Evolutionary conservation across 1,140 invertebrate genomes (phyloP), one percentile per base, ranked within the genome.

Genomic region (Hyposmocoma kahamanoa): DNA sequence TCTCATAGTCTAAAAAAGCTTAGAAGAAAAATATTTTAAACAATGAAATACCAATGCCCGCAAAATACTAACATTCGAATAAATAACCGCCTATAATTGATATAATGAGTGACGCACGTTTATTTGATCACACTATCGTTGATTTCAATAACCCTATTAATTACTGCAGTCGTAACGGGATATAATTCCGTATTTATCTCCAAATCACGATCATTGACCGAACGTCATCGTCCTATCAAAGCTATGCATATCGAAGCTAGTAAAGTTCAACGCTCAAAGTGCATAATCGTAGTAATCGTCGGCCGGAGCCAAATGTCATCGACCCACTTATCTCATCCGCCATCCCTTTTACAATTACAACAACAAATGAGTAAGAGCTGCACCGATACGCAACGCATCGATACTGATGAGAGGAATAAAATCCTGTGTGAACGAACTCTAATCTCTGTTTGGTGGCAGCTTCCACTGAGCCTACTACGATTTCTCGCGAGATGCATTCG

Each of bases 391-490:
- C 63, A 63, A 56, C 53, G 69, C 74, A 83, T 84, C 71, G 70
- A 77, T 84, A 82, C 61, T 63, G 62, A 63, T 74, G 73, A 77
- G 72, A 77, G 74, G 76, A 79, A 84, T 84, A 84, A 80, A 84
- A 84, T 84, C 78, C 78, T 84, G 81, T 84, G 81, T 84, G 81
- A 84, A 84, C 68, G 78, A 84, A 84, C 81, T 84, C 77, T 84
- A 84, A 83, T 83, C 78, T 80, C 19, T 41, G 50, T 58, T 56
- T 56, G 64, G 70, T 76, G 69, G 71, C 67, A 71, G 70, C 72
- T 67, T 73, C 69, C 69, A 75, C 57, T 49, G 50, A 44, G 13
- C n/a, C 19, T 8, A 17, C 18, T 17, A 38, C 17, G 34, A 10
- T 3, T 17, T 17, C 13, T 30, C 13, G 10, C 28, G 28, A 10